Base-by-base conservation (phyloP, 2,113 vertebrate genomes). In the Pachyramphus minor region DNA sequence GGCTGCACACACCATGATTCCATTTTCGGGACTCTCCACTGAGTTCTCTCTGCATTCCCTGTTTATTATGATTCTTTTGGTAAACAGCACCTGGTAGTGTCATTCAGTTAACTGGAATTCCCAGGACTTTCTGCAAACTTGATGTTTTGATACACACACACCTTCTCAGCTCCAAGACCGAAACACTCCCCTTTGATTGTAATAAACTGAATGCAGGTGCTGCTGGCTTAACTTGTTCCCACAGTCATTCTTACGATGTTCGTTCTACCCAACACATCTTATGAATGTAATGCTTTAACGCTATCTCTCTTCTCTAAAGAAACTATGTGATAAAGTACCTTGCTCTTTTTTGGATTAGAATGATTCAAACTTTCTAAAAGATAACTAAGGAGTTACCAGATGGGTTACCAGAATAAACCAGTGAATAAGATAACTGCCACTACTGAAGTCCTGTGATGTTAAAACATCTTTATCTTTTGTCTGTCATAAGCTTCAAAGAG, bases 251-350 rank as follows among this genome's bases (percentile, higher is more conserved):
- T 95, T 2, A 9, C 53, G 56, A 64, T 25, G 31, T 50, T 62
- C 74, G 67, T 76, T 30, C 15, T 84, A 55, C 21, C 13, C 9
- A 50, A 20, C 11, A 52, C 4, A 31, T 16, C 14, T 42, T 58
- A 45, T 14, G 22, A 84, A 59, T 5, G 0, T 7, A n/a, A 25
- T 0, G 0, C 4, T 72, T 87, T 37, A 85, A 81, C 41, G 17
- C 2, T 2, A 44, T 22, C 18, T 85, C 55, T 77, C 42, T 41
- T 30, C 41, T 73, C 39, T 35, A 71, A 33, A 50, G 14, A 71
- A 90, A 78, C 16, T 19, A 33, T 75, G 22, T 64, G 37, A 81
- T 72, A 60, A 87, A 84, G 8, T 12, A 30, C 6, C 45, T 77
- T 71, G 12, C 23, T 73, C 21, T n/a, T 52, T 81, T 81, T 33